Percentiles rank a stretch among this genome's conserved stretches.
Conservation (phyloP, 2,797 vertebrate species). For the Knipowitschia caucasica region DNA sequence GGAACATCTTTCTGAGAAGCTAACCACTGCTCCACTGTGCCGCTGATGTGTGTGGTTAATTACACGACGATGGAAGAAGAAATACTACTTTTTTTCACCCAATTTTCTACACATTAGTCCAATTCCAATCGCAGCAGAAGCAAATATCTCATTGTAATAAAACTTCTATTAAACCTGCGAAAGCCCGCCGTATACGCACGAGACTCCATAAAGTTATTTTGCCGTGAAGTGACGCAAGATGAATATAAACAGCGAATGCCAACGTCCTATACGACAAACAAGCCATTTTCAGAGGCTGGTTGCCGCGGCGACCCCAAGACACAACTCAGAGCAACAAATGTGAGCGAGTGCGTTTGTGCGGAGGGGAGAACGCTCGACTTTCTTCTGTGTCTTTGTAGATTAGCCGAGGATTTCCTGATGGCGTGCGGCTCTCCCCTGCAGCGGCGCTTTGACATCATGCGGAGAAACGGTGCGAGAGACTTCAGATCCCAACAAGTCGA, state of each 20-base stretch:
- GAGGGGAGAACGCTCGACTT: not conserved
- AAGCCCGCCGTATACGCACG: not conserved
- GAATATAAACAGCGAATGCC: not conserved
- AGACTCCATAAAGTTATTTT: not conserved
- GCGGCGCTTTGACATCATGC: slow-evolving; percentile 28
- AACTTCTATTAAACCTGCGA: not conserved
- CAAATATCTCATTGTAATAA: no score
- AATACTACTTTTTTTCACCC: no score
- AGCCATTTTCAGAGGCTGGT: not conserved
- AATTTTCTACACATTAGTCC: no score
- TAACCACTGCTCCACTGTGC: no score
- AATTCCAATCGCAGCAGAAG: no score
- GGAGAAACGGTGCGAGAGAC: slow-evolving; percentile 38
- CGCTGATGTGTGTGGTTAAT: no score
- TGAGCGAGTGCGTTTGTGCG: slow-evolving; percentile 5
- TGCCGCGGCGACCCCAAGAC: not conserved
- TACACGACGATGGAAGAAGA: no score
- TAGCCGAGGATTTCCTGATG: slow-evolving; percentile 18
- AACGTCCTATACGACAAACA: not conserved
- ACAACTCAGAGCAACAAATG: not conserved
- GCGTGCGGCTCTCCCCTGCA: slow-evolving; percentile 9
- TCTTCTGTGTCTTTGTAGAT: slow-evolving; percentile 22
- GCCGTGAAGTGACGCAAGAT: no score
- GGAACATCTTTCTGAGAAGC: no score
- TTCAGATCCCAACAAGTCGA: slow-evolving; percentile 47